These are phyloP conservation scores for Lytechinus pictus DNA, from an alignment of 35 echinoderm and acorn worm genomes.

Conservation along the genomic window DNA sequence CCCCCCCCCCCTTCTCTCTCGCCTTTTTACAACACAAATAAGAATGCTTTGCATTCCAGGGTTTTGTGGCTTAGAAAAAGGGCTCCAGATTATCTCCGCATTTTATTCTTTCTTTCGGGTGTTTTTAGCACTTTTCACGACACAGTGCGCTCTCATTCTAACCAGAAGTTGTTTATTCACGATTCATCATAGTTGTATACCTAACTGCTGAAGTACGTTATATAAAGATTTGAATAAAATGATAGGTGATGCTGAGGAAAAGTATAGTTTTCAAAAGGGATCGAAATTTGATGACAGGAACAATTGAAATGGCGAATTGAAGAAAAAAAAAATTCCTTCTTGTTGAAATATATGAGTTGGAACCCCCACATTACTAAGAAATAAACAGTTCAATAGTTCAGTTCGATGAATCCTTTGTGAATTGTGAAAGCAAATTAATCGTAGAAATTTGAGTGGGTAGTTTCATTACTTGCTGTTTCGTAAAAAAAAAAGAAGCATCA, in stretches of 20 bases:
- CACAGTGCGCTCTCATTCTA: not conserved
- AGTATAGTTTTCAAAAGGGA: not conserved
- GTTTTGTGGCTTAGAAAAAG: not conserved
- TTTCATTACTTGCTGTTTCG: not conserved
- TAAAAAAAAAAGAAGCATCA: not conserved
- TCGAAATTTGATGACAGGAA: conserved; percentile 1
- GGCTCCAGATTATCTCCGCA: not conserved
- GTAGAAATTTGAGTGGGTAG: not conserved
- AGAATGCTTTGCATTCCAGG: conserved; percentile 37
- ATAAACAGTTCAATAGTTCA: not conserved
- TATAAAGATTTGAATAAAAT: not conserved
- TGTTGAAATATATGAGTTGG: not conserved
- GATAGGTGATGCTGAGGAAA: not conserved
- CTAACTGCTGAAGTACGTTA: not conserved
- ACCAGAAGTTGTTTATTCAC: not conserved
- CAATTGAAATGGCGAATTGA: not conserved
- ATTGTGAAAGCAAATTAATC: not conserved
- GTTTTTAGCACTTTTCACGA: not conserved
- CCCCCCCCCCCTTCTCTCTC: not conserved
- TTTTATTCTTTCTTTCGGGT: conserved; percentile 8
- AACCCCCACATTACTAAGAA: not conserved
- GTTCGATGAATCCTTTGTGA: not conserved
- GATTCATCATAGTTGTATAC: not conserved
- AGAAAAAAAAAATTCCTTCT: not conserved
- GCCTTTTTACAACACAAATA: not conserved